Evolutionary conservation across 2,797 vertebrate genomes (phyloP), one percentile per base, ranked within the genome.

Genomic region (Crax fasciolata): DNA sequence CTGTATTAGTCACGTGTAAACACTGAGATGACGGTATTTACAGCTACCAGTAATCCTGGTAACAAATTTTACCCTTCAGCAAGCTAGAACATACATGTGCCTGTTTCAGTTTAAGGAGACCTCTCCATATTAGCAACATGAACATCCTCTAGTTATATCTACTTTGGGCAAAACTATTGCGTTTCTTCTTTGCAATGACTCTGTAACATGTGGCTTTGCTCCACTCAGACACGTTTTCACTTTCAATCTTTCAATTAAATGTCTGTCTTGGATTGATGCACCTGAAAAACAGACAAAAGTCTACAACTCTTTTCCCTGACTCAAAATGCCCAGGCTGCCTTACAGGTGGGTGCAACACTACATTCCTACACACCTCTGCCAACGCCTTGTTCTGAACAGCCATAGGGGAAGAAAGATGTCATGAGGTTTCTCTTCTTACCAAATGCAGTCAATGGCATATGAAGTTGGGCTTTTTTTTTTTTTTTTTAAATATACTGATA

Each of bases 131-230:
- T 43, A 66, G 25, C 8, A 39, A 55, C 55, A 24, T 18, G 4
- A 16, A 38, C 13, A 32, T 19, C 4, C 5, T 23, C 10, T 43
- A 2, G 0, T 16, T 0, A 0, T 6, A 8, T 24, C 27, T 39
- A 24, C 14, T 41, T 79, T 27, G 30, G 41, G 48, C 32, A 28
- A 68, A 92, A 72, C 20, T 14, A 16, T 6, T 12, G 16, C 58
- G 12, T 14, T 59, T 48, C 52, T 58, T 32, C 32, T 74, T n/a
- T 65, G 24, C 30, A 58, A 48, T 17, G 23, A 13, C 35, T 57
- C 25, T 30, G 10, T n/a, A 41, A 9, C 1, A 3, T 11, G 6
- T 41, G 27, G 23, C 12, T 74, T 48, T 28, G 28, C 58, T 54
- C 28, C 28, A 61, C 11, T 74, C 46, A 67, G 39, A 24, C 9